These are phyloP conservation scores for Apamea anceps DNA, from an alignment of 2,888 invertebrate species.

Conservation along the genomic window DNA sequence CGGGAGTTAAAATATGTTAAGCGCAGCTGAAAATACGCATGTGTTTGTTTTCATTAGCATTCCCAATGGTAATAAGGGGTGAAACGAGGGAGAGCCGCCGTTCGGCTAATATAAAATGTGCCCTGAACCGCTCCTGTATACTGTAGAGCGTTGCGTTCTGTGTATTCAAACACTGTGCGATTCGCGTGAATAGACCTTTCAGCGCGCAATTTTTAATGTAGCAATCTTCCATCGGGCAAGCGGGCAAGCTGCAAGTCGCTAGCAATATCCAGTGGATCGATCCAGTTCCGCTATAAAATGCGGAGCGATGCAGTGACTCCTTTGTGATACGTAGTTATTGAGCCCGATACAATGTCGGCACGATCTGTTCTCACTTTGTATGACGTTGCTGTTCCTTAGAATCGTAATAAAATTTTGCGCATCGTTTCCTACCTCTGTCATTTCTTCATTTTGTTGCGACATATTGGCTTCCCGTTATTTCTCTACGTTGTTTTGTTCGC, in stretches of 20 bases:
- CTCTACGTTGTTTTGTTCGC: conserved; percentile 40
- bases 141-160: conserved; percentile 38
- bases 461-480: conserved; percentile 59
- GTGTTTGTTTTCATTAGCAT: conserved; percentile 60
- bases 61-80: conserved; percentile 50
- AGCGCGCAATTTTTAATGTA: conserved; percentile 74
- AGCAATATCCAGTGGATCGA: conserved; percentile 66
- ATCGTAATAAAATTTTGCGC: conserved; percentile 73
- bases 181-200: conserved; percentile 72
- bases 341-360: conserved; percentile 73
- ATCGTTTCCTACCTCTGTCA: conserved; percentile 63
- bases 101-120: conserved; percentile 50
- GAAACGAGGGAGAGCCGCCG: conserved; percentile 38
- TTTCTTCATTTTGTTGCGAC: conserved; percentile 64
- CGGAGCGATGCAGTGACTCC: conserved; percentile 70
- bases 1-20: conserved; percentile 54
- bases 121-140: conserved; percentile 45
- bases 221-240: conserved; percentile 49
- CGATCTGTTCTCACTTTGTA: conserved; percentile 72
- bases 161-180: conserved; percentile 65
- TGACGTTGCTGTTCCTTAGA: conserved; percentile 70
- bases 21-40: conserved; percentile 49
- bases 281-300: conserved; percentile 65
- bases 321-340: conserved; percentile 74
- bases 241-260: conserved; percentile 63